Conservation (phyloP, 2,888 invertebrate genomes). For the Calameuta pallipes region DNA sequence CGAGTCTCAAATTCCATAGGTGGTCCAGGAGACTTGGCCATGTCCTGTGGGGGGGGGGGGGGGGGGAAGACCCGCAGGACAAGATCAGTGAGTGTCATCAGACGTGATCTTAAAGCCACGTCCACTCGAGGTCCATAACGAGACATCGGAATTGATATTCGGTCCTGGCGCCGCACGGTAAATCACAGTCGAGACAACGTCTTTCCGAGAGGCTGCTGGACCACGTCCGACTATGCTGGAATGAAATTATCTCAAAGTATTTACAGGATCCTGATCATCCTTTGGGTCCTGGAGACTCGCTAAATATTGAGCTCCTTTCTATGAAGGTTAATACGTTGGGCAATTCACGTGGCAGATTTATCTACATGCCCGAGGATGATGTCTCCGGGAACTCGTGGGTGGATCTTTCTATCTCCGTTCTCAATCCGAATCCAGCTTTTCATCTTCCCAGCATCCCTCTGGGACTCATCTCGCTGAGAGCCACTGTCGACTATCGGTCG, state of each 20-base stretch:
- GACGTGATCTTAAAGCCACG: background rate
- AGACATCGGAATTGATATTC: background rate
- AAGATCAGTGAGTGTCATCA: background rate
- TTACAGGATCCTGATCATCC: background rate
- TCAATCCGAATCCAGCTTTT: background rate
- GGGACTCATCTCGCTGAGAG: conserved; percentile 40
- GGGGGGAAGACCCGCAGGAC: background rate
- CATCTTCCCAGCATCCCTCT: background rate
- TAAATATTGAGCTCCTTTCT: background rate
- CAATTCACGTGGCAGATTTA: background rate
- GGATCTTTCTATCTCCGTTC: background rate
- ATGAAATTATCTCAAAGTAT: background rate
- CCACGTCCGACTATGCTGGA: background rate
- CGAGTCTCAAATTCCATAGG: conserved; percentile 32
- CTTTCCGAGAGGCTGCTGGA: background rate
- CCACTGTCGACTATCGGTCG: conserved; percentile 52
- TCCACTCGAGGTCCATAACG: background rate
- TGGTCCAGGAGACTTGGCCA: background rate
- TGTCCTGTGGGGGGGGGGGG: background rate
- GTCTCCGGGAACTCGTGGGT: background rate
- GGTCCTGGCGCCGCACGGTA: background rate
- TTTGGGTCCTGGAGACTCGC: background rate
- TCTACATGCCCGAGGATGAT: background rate
- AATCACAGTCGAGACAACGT: background rate
- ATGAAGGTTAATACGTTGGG: background rate